These are phyloP conservation scores for Gadus macrocephalus DNA, from an alignment of 2,113 vertebrate species.

Conservation along the genomic window DNA sequence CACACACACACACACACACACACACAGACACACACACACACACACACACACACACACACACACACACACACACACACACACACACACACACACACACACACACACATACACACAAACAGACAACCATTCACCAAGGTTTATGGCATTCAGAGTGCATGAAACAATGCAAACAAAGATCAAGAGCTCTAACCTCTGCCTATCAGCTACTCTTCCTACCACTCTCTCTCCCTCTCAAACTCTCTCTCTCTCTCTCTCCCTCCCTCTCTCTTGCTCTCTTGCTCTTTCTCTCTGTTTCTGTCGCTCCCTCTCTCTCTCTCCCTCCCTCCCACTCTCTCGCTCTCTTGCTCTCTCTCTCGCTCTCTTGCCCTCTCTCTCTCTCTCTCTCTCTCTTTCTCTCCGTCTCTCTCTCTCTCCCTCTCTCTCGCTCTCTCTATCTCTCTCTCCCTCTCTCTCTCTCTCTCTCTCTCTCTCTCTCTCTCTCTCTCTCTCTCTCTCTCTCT, in stretches of 20 bases:
- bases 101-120: constrained; percentile 8
- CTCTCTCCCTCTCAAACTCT: constrained; percentile 16
- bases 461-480: not conserved
- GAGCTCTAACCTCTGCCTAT: no score
- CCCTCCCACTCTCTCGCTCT: no score
- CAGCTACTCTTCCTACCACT: not conserved
- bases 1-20: not conserved
- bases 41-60: constrained; percentile 4
- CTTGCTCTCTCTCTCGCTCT: no score
- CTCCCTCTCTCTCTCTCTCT: not conserved
- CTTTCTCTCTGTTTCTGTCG: no score
- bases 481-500: not conserved
- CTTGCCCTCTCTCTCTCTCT: no score
- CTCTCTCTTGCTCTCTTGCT: no score
- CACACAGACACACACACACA: constrained; percentile 7
- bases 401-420: no score
- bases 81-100: constrained; percentile 2
- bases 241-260: constrained; percentile 2
- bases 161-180: no score
- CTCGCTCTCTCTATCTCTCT: not conserved
- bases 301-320: no score
- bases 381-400: no score
- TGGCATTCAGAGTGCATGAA: no score
- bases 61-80: constrained; percentile 8
- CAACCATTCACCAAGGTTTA: not conserved